Evolutionary conservation across 2,888 invertebrate species (phyloP), one percentile per base, ranked within the genome.

Genomic region (Neoaliturus tenellus): DNA sequence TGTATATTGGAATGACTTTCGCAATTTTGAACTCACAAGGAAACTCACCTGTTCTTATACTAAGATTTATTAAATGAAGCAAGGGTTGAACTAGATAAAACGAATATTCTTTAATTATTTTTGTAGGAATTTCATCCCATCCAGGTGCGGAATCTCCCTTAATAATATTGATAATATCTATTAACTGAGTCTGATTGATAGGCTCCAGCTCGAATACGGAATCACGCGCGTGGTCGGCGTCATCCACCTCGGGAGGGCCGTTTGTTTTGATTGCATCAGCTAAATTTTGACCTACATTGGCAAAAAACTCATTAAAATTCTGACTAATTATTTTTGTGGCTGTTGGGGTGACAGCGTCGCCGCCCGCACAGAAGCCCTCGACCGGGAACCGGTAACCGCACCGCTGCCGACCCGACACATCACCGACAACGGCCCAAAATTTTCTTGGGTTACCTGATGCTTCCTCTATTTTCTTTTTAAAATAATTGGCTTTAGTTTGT

Each of bases 401-500:
- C 6, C 51, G 2, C 4, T 20, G 51, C 20, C 51, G 51, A 8
- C 51, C 51, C 2, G 51, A 20, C 14, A 51, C 23, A 4, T 20
- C 51, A 10, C 51, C 51, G 0, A 51, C 51, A 6, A 51, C 23
- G 5, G 20, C 5, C 51, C 51, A 51, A 51, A 51, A 51, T 23
- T 51, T 51, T 8, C 51, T 20, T 2, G 8, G 4, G 23, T 67
- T 33, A 12, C 67, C 33, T 0, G 67, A 17, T 3, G 67, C 48
- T 17, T 80, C 28, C 12, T 80, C 48, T 4, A 80, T 80, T 39
- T 80, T 31, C 12, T 51, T 55, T 31, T 80, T 80, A 35, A 55
- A 80, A 17, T 51, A 80, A n/a, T 23, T 80, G 23, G 14, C 20
- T 28, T 80, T 78, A 51, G 78, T 44, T 44, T 39, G 78, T 14